phyloP scores from a whole-genome alignment of 2,113 vertebrate species.

The Pampusana beccarii region DNA sequence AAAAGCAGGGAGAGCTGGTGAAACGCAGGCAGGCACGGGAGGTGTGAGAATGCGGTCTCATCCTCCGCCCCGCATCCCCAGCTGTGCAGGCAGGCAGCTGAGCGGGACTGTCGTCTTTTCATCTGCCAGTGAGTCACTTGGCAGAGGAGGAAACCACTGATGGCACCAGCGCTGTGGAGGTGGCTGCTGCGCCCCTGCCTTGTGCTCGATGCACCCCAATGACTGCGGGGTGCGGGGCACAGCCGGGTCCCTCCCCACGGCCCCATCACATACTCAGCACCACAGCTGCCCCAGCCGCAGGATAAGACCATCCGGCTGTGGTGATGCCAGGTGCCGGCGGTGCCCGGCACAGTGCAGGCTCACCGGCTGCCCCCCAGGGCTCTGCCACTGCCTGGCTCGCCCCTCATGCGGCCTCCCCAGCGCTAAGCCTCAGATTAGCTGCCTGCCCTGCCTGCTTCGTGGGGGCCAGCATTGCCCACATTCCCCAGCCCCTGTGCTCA shows the following conservation, averaged over 20 bases:
- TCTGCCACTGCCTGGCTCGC: background rate
- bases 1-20: background rate
- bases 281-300: accelerated
- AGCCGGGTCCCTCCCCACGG: background rate
- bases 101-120: background rate
- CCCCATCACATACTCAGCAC: background rate
- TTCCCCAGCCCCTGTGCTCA: background rate
- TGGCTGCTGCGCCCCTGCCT: background rate
- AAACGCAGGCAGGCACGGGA: accelerated
- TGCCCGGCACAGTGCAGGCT: background rate
- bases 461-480: background rate
- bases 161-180: background rate
- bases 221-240: background rate
- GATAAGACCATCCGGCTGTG: accelerated
- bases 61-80: accelerated
- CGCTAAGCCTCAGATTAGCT: background rate
- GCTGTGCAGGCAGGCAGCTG: background rate
- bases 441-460: background rate
- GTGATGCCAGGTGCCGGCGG: background rate
- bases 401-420: accelerated
- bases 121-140: background rate
- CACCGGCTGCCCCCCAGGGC: accelerated
- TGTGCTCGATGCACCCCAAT: background rate
- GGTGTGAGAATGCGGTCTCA: background rate
- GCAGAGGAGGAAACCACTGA: slow-evolving; percentile 19